These are phyloP conservation scores for Melanophora roralis DNA, from an alignment of 2,888 invertebrate genomes.

Conservation along the genomic window DNA sequence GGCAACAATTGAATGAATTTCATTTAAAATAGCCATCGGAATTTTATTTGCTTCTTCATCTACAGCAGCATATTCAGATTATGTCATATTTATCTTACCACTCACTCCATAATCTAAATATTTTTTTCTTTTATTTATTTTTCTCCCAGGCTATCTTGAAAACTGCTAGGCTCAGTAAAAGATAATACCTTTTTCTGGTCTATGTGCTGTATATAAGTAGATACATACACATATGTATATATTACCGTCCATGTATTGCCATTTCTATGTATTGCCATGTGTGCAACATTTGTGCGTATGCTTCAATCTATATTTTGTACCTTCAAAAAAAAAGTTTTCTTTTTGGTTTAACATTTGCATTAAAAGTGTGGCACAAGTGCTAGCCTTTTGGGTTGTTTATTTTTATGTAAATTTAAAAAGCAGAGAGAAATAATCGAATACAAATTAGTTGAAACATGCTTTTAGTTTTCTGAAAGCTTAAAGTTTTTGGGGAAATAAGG, in stretches of 20 bases:
- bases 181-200: too few species aligned
- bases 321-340: not conserved
- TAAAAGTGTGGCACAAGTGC: constrained; percentile 7
- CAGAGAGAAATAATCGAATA: not conserved
- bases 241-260: not conserved
- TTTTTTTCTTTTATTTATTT: not conserved
- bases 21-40: not conserved
- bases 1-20: too few species aligned
- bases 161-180: not conserved
- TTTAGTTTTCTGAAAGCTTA: not conserved
- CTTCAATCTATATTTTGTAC: not conserved
- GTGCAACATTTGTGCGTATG: not conserved
- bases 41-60: not conserved
- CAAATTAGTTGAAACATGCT: constrained; percentile 15
- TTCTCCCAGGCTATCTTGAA: not conserved
- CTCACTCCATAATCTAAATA: not conserved
- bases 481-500: not conserved
- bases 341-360: constrained; percentile 15
- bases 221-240: too few species aligned
- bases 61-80: not conserved
- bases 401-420: not conserved
- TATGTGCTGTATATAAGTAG: too few species aligned
- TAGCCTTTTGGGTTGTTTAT: not conserved
- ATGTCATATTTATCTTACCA: not conserved
- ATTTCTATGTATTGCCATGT: not conserved